Percentiles rank a stretch among this genome's conserved stretches.
These are phyloP conservation scores for Limnephilus marmoratus DNA, from an alignment of 2,888 invertebrate genomes.

Conservation along the genomic window DNA sequence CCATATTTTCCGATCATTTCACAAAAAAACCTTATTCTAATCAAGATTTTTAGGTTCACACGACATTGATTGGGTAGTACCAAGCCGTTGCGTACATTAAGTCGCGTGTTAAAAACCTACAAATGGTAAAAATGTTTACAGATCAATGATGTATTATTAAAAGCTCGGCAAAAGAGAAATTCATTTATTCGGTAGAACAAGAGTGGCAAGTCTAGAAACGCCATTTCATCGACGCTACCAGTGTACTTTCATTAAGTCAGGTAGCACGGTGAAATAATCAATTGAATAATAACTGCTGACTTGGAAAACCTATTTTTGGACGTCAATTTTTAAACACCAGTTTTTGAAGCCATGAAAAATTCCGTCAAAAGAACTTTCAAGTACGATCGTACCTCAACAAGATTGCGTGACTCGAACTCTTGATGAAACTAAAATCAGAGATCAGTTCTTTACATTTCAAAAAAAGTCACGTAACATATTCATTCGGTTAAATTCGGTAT, in stretches of 20 bases:
- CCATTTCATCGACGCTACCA: neutral
- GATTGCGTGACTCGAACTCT: slow-evolving; percentile 40
- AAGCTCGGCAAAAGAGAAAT: neutral
- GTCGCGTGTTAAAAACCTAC: neutral
- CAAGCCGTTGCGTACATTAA: neutral
- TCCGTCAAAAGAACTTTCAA: slow-evolving; percentile 41
- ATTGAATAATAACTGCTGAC: neutral
- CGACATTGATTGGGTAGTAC: slow-evolving; percentile 2
- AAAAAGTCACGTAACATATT: neutral
- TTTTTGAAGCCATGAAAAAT: slow-evolving; percentile 43
- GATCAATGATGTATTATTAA: neutral
- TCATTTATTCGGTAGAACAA: neutral
- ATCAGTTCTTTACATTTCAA: neutral
- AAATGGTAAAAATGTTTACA: neutral
- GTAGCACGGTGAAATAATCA: slow-evolving; percentile 35
- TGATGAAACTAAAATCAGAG: neutral
- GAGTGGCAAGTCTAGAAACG: slow-evolving; percentile 2
- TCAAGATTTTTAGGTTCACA: neutral
- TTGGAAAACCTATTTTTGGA: slow-evolving; percentile 32
- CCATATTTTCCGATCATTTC: neutral
- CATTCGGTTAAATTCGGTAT: neutral
- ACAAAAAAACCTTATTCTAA: neutral
- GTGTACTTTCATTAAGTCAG: slow-evolving; percentile 23
- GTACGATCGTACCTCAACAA: slow-evolving; percentile 45
- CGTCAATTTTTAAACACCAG: slow-evolving; percentile 15